phyloP scores from a whole-genome alignment of 2,797 vertebrate genomes.

The Neosalanx taihuensis region DNA sequence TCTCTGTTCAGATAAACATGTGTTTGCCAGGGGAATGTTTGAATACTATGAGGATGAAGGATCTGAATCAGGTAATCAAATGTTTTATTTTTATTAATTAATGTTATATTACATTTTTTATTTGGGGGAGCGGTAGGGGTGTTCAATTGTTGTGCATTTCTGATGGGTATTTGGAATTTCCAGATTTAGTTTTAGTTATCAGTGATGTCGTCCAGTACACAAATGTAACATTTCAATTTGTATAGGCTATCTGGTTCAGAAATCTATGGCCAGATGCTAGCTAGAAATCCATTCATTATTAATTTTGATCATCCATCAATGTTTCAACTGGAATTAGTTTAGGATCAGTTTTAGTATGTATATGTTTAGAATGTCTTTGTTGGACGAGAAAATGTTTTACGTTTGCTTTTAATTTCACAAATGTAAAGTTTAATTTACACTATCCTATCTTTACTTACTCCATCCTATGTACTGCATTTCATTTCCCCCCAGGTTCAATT shows the following conservation, averaged over 20 bases:
- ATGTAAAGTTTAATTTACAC: too few relatives aligned
- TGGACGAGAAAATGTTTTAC: too few relatives aligned
- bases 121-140: too few relatives aligned
- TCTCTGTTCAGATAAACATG: constrained; percentile 71
- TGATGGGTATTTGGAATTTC: neutral
- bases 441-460: too few relatives aligned
- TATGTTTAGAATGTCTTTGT: too few relatives aligned
- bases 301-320: too few relatives aligned
- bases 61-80: constrained; percentile 39
- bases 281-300: too few relatives aligned
- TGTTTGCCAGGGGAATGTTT: constrained; percentile 71
- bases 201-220: constrained; percentile 21
- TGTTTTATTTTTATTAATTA: neutral
- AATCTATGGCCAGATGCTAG: too few relatives aligned
- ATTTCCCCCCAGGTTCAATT: constrained; percentile 60
- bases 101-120: too few relatives aligned
- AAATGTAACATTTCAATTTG: neutral
- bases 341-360: too few relatives aligned
- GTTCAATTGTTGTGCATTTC: neutral
- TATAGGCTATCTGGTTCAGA: neutral
- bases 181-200: neutral
- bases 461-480: neutral
- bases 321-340: too few relatives aligned
- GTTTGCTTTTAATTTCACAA: too few relatives aligned
- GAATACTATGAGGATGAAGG: constrained; percentile 29